A percentile compares a stretch with the other conserved stretches of the same genome.
phyloP scores from a whole-genome alignment of 2,797 vertebrate species.

The Acanthiza pusilla region DNA sequence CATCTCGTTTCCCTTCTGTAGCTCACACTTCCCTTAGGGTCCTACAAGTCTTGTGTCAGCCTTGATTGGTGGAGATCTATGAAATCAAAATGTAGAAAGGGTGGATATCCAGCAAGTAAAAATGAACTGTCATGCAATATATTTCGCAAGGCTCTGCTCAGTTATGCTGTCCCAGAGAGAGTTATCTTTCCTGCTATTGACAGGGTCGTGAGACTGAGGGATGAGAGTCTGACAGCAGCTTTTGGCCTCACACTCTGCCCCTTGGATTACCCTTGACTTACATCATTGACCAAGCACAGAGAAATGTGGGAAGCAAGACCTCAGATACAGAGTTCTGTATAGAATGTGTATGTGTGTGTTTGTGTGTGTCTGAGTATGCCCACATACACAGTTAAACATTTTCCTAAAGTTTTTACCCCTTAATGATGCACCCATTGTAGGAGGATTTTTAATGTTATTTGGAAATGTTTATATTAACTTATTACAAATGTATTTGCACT shows the following conservation, averaged over 20 bases:
- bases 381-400: neutral
- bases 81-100: neutral
- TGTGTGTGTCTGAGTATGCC: neutral
- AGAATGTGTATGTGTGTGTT: neutral
- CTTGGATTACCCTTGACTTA: neutral
- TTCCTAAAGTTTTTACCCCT: neutral
- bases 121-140: neutral
- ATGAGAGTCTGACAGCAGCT: neutral
- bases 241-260: rapidly evolving
- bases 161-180: neutral
- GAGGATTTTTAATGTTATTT: neutral
- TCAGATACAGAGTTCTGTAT: neutral
- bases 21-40: neutral
- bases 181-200: neutral
- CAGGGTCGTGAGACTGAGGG: neutral
- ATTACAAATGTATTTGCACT: neutral
- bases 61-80: neutral
- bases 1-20: neutral
- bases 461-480: neutral
- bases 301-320: neutral
- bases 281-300: neutral
- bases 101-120: neutral
- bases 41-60: neutral
- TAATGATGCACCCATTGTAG: neutral
- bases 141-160: neutral